Evolutionary conservation across 2,797 vertebrate genomes (phyloP), one percentile per base, ranked within the genome.

Genomic region (Sciurus carolinensis): DNA sequence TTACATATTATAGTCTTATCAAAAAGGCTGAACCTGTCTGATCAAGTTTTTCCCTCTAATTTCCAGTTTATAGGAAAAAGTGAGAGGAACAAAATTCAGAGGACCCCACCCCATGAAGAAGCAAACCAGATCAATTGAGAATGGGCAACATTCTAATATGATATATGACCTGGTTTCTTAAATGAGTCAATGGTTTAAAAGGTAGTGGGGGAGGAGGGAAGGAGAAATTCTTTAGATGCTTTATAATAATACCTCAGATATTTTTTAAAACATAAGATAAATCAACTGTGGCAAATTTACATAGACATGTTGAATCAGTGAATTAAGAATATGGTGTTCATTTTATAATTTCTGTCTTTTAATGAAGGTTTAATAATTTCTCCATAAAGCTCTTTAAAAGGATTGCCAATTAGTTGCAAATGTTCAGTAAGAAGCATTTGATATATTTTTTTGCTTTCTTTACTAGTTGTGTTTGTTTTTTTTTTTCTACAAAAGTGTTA

Each of bases 161-260:
- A 77, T 17, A 83, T 33, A 12, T 33, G 26, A 80, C 17, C 15
- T 0, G 0, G 14, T 50, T 91, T 84, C 67, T 77, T 75, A 33
- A 77, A 71, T 17, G 79, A 73, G 57, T 67, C 57, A 83, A 44
- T 52, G 50, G 11, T 26, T 77, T n/a, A 76, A 59, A 81, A 50
- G 28, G 79, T 33, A 28, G 10, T 30, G 33, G 18, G 59, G n/a
- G 7, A 14, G 54, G 26, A 14, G 30, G 26, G 11, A 39, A 64
- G 4, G 47, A 86, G 4, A 36, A 12, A 82, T 10, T 67, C 64
- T 80, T 82, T 54, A 69, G 54, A 76, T 86, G 42, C 20, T 90
- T 91, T 84, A 88, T 44, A 88, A 88, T 44, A 88, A 71, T 66
- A 36, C 14, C 30, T 90, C 69, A 81, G 28, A 71, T 67, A 80